Evolutionary conservation across 1,140 invertebrate genomes (phyloP), one percentile per base, ranked within the genome.

Genomic region (Drosophila asahinai): DNA sequence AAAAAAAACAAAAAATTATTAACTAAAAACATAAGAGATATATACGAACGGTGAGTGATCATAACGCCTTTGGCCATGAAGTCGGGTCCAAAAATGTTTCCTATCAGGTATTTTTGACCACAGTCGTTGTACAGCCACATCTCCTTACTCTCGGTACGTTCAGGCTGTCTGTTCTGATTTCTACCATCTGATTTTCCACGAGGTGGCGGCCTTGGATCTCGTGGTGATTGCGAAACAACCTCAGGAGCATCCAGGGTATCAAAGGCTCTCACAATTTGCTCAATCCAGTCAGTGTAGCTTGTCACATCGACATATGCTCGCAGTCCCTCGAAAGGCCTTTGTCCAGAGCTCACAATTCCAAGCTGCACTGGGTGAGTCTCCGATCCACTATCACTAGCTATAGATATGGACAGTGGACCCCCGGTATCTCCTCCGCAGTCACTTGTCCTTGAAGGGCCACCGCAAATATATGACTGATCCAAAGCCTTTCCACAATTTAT

Each of bases 11-110:
- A 11, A 8, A 5, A 22, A 12, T 0, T 6, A 22, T 47, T 14
- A 7, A 25, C 7, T 33, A 7, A 25, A 15, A 14, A 49, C 4
- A 6, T 0, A 8, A 25, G 2, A 11, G 3, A 52, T 2, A 9
- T 1, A 54, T 54, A 54, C 52, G 6, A 19, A 54, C 52, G 52
- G 52, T 54, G 17, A 15, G 52, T 55, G 4, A 55, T 55, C 33
- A 55, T 55, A 15, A 55, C 52, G 52, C 52, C 52, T 19, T 55
- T 55, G 33, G 52, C 52, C 33, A 55, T 55, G 19, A 55, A 55
- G 7, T 22, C 17, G 14, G 52, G 52, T 55, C 52, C 52, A 38
- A 19, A 22, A 55, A 55, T 55, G 19, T 38, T 55, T 22, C 33
- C 52, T 1, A 17, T 22, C 3, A 55, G 12, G 17, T 55, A 55